phyloP scores from a whole-genome alignment of 2,797 vertebrate genomes.

The Thunnus albacares region DNA sequence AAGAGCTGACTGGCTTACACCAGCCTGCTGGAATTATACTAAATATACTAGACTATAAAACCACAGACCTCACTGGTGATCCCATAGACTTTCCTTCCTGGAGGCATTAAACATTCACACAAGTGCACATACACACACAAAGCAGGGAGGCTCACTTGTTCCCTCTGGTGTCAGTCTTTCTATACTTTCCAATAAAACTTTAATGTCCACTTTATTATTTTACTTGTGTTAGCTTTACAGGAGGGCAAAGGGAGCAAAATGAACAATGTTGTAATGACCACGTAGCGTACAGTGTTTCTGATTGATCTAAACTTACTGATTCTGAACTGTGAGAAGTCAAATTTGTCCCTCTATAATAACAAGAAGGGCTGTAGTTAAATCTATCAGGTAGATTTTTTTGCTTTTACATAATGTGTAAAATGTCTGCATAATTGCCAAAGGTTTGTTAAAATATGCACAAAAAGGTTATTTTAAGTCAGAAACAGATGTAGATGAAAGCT shows the following conservation, averaged over 20 bases:
- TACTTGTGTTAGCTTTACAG: not conserved
- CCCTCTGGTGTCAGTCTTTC: not conserved
- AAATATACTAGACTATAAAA: slow-evolving; percentile 7
- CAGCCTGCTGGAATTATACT: slow-evolving; percentile 3
- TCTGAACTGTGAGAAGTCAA: not conserved
- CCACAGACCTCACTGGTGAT: not conserved
- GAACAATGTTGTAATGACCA: too few species aligned
- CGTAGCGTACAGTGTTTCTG: not conserved
- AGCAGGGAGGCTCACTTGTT: not conserved
- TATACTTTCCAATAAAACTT: not conserved
- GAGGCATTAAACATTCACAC: not conserved
- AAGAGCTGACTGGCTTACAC: slow-evolving; percentile 20
- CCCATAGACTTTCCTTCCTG: not conserved
- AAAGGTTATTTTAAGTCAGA: too few species aligned
- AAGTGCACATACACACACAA: not conserved
- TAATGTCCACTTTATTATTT: not conserved
- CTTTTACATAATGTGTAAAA: not conserved
- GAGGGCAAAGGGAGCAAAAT: too few species aligned
- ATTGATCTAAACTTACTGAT: not conserved
- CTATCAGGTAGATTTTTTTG: too few species aligned
- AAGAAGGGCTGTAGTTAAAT: too few species aligned
- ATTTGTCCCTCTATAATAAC: too few species aligned
- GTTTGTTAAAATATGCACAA: not conserved
- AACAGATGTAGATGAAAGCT: too few species aligned
- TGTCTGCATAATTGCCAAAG: not conserved